Evolutionary conservation across 2,113 vertebrate species (phyloP).

Genomic region (Microcebus ravelobensis): DNA sequence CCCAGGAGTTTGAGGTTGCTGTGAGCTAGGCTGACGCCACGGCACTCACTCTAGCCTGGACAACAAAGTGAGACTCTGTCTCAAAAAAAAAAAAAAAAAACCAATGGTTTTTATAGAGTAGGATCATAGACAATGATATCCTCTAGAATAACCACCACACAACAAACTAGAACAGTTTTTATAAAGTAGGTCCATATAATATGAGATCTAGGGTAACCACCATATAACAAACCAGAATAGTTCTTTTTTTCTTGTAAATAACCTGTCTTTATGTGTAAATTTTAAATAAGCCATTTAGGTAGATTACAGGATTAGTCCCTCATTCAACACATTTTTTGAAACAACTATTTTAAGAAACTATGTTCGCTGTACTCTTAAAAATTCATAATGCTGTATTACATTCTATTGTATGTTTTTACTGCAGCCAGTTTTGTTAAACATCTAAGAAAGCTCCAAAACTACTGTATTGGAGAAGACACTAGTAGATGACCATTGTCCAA

Average conservation of each 20-base stretch:
- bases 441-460: no score
- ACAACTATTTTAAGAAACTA: neutral
- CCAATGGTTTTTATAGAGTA: neutral
- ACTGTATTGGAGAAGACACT: neutral
- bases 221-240: neutral
- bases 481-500: rapidly evolving
- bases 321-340: neutral
- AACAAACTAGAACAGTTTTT: neutral
- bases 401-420: neutral
- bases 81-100: no score
- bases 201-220: neutral
- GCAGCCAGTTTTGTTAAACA: neutral
- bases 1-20: no score
- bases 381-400: neutral
- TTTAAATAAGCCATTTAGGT: neutral
- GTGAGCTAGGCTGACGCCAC: no score
- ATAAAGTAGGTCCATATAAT: neutral
- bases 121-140: neutral
- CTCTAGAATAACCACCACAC: neutral
- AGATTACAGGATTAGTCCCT: neutral
- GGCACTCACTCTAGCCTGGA: no score
- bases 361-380: neutral
- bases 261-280: neutral
- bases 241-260: neutral
- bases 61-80: no score